Evolutionary conservation across 2,113 vertebrate genomes (phyloP), one percentile per base, ranked within the genome.

Genomic region (Telmatochromis bifrenatus): DNA sequence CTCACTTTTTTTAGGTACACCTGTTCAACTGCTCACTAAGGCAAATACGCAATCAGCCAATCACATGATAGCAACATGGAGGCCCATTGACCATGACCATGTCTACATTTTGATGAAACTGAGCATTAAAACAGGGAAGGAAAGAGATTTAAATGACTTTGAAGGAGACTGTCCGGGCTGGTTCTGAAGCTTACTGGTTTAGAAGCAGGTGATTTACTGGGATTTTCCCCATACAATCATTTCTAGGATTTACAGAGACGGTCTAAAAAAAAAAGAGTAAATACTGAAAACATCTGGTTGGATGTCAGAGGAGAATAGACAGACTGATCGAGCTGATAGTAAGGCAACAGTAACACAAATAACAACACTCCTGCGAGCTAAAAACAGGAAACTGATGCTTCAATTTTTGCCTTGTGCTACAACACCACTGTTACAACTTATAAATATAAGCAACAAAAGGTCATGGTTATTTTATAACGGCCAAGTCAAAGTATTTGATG

Each of bases 181-280:
- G n/a, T 73, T 26, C 5, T 6, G 13, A 73, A 45, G 37, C 65
- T 73, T 65, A 65, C 60, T 65, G 60, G 33, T 75, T 75, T 28
- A 47, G 23, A 5, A 75, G 23, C 15, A 7, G 7, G 21, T 47
- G 23, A 47, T 23, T 39, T 70, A 70, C 35, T 70, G 65, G 39
- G 39, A 75, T 28, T 75, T 47, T 47, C 23, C 2, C 39, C 23
- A 7, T 23, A 17, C 39, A 28, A 11, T 26, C 68, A 28, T 73
- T 3, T 73, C 0, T 73, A 45, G 39, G 39, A 3, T 73, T 47
- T 47, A 45, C 39, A 26, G 68, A 73, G 21, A 11, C 0, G 0
- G 13, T 26, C 37, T 6, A 14, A 45, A 45, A 39, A 47, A 45
- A 47, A 47, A 47, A 47, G 45, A 47, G 4, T 45, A 28, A 45